A percentile compares a stretch with the other conserved stretches of the same genome.
Evolutionary conservation across 2,888 invertebrate species (phyloP).

Genomic region (Ormia ochracea): DNA sequence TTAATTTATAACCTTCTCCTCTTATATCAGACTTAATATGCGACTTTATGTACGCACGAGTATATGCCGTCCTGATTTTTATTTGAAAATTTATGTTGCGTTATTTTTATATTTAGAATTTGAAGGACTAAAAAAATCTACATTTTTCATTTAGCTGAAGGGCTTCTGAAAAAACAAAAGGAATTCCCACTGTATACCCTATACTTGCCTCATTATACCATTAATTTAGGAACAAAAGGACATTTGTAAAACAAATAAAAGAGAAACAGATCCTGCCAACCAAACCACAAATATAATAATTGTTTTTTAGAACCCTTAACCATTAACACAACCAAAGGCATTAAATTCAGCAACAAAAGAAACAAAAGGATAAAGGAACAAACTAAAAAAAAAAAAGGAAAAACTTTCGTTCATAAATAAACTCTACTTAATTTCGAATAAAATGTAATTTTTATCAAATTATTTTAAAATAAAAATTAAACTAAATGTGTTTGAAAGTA

Average conservation of each 20-base stretch:
- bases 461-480: neutral
- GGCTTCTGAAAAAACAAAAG: slow-evolving; percentile 24
- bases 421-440: slow-evolving; percentile 55
- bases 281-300: slow-evolving; percentile 50
- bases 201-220: slow-evolving; percentile 17
- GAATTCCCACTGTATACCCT: slow-evolving; percentile 1
- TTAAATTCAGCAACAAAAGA: slow-evolving; percentile 15
- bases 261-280: neutral
- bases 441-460: slow-evolving; percentile 55
- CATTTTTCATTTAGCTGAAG: slow-evolving; percentile 35
- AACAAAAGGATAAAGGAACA: neutral
- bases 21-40: neutral
- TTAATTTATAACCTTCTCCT: neutral
- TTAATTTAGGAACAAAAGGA: slow-evolving; percentile 19
- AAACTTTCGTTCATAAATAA: slow-evolving; percentile 7
- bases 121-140: neutral
- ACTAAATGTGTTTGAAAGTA: neutral
- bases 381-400: neutral
- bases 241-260: neutral
- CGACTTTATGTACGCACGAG: neutral
- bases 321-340: slow-evolving; percentile 28
- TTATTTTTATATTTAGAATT: slow-evolving; percentile 12
- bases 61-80: slow-evolving; percentile 3
- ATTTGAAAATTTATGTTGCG: slow-evolving; percentile 46
- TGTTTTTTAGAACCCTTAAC: slow-evolving; percentile 55